Base-by-base conservation (phyloP, 2,113 vertebrate species). In the Urocolius indicus region DNA sequence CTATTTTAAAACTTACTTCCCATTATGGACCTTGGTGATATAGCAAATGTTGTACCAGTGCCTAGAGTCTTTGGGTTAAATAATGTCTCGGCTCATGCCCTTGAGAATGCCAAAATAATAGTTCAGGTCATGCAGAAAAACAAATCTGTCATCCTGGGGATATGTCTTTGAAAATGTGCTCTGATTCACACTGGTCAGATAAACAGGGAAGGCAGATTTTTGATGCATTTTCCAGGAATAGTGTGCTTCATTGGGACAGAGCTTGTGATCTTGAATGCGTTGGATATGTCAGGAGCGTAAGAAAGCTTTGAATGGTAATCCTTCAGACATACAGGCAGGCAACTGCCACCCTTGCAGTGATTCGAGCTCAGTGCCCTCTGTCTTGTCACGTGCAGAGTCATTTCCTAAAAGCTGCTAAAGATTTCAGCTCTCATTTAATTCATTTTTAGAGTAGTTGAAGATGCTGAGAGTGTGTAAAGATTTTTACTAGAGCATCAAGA, bases 1-100 rank as follows among this genome's bases (percentile, higher is more conserved):
- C 94, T 96, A 92, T 96, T 96, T 96, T 92, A 88, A 93, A 90
- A 86, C 80, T 92, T 75, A 59, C 17, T 97, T 96, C 93, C 96
- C 88, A 14, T 87, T 95, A 94, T 92, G 90, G 93, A 78, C 65
- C 45, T 88, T 8, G 30, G 72, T 86, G 79, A 89, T 94, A 63
- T 29, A 89, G 73, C 83, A 71, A 80, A 84, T 81, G 45, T 92
- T 95, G 90, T 92, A 57, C 83, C 62, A 84, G 41, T 91, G 93
- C 84, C 84, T 87, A 58, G 88, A 69, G 71, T 84, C 91, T 82
- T 57, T 75, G 83, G 72, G 85, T 92, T 86, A 92, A 96, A 93
- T 77, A 88, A 83, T 62, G 92, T 90, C 90, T 95, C 3, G 1
- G 12, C 68, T 95, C 29, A 24, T 0, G 80, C 49, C n/a, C 79